Percentiles rank a stretch among this genome's conserved stretches.
These are phyloP conservation scores for Alectoris magna DNA, from an alignment of 2,797 vertebrate species.

Conservation along the genomic window DNA sequence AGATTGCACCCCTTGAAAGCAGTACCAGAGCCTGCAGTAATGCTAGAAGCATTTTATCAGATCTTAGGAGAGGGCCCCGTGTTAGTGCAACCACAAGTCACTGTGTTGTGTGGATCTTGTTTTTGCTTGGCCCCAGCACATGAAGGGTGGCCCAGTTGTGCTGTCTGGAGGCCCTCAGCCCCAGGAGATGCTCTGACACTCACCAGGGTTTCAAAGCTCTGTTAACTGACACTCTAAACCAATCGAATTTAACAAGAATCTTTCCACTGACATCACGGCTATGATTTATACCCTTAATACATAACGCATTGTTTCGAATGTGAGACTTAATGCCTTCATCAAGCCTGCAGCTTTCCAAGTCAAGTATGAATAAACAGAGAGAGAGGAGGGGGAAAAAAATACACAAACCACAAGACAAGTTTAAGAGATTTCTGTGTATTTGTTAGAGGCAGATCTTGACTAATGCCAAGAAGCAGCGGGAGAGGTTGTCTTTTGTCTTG, in stretches of 20 bases:
- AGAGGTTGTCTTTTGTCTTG: not conserved
- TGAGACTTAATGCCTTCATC: not conserved
- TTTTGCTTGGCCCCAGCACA: not conserved
- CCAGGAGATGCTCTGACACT: not conserved
- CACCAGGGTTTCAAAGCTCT: not conserved
- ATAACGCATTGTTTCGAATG: slow-evolving; percentile 11
- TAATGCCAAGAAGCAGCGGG: not conserved
- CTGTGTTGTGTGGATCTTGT: not conserved
- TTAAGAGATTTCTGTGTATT: not conserved
- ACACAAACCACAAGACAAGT: not conserved
- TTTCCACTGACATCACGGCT: slow-evolving; percentile 46
- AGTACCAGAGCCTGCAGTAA: not conserved
- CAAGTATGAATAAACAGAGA: not conserved
- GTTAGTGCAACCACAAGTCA: not conserved
- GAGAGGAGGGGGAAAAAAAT: not conserved
- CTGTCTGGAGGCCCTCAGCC: not conserved
- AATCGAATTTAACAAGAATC: not conserved
- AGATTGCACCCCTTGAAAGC: not conserved
- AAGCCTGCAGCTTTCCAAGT: slow-evolving; percentile 27
- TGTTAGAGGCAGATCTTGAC: not conserved
- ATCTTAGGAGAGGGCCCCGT: not conserved
- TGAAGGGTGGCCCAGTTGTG: not conserved
- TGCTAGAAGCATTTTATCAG: not conserved
- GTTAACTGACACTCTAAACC: not conserved
- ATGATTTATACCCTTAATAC: slow-evolving; percentile 32